Evolutionary conservation across 2,888 invertebrate genomes (phyloP), one percentile per base, ranked within the genome.

Genomic region (Eupsilia transversa): DNA sequence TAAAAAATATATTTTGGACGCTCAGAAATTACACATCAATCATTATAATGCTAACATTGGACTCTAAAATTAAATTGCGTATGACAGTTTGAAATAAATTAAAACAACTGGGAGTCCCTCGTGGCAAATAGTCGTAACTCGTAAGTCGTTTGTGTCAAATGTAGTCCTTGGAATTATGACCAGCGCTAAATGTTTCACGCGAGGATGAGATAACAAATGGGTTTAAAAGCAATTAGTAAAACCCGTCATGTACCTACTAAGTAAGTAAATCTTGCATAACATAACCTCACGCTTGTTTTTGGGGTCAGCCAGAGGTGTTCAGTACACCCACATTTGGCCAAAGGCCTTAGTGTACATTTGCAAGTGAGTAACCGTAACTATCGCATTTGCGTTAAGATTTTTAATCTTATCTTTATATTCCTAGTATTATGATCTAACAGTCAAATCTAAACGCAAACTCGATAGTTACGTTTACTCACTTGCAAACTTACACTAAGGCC

Each of bases 51-150:
- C 6, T 30, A 54, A 52, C 20, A 46, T 49, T 59, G n/a, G 35
- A 20, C 54, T 35, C 23, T 20, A 17, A 49, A 69, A 77, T 70
- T 57, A 43, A 69, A 82, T 43, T 64, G 30, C 30, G n/a, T 35
- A 49, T 78, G 57, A 67, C 66, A 70, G n/a, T 30, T 35, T 0
- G 33, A 77, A 67, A 71, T 71, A 82, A 66, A 77, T 80, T 77
- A 60, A 41, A 65, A 80, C 43, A 54, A 52, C 57, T 41, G 64
- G 9, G 14, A 33, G 43, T 82, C 65, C 43, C 71, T 12, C 1
- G 27, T 7, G 38, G 43, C 56, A 43, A 70, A 65, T 57, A 69
- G 20, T 71, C 81, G 35, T 74, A 64, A 77, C 49, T 77, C n/a
- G 9, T 75, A 52, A 9, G 81, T 43, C 52, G 33, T 59, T 74